A percentile compares a stretch with the other conserved stretches of the same genome.
Evolutionary conservation across 2,797 vertebrate genomes (phyloP).

Genomic region (Bovichtus diacanthus): DNA sequence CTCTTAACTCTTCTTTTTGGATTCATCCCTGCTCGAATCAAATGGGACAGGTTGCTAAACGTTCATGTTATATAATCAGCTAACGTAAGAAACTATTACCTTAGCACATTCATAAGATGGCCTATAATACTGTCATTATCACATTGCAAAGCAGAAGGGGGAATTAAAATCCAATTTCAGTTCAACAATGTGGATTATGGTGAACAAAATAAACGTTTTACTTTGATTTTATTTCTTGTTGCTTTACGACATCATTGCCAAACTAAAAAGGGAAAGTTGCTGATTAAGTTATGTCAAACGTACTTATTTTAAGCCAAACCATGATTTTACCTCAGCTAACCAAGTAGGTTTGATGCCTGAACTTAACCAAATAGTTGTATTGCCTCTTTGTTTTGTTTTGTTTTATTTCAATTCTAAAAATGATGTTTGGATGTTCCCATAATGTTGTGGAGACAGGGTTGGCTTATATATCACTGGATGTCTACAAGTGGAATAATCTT

Average conservation of each 20-base stretch:
- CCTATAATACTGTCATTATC: fast-evolving
- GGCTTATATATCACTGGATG: no score
- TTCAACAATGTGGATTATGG: background rate
- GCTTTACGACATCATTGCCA: background rate
- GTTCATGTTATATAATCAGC: background rate
- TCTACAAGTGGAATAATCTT: no score
- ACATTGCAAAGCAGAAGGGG: background rate
- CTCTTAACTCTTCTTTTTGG: constrained; percentile 85
- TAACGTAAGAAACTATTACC: background rate
- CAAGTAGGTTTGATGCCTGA: no score
- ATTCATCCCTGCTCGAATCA: constrained; percentile 83
- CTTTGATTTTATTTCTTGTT: background rate
- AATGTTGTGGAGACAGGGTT: no score
- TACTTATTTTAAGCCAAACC: no score
- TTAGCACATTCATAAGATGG: background rate
- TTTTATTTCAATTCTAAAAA: no score
- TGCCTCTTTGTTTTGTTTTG: no score
- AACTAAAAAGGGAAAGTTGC: background rate
- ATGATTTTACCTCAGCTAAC: no score
- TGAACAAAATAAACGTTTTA: background rate
- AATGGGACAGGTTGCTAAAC: constrained; percentile 82
- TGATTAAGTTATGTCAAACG: background rate
- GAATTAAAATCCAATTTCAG: background rate
- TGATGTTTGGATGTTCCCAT: no score
- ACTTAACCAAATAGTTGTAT: no score